Evolutionary conservation across 2,888 invertebrate species (phyloP), one percentile per base, ranked within the genome.

Genomic region (Syrista parreyssii): DNA sequence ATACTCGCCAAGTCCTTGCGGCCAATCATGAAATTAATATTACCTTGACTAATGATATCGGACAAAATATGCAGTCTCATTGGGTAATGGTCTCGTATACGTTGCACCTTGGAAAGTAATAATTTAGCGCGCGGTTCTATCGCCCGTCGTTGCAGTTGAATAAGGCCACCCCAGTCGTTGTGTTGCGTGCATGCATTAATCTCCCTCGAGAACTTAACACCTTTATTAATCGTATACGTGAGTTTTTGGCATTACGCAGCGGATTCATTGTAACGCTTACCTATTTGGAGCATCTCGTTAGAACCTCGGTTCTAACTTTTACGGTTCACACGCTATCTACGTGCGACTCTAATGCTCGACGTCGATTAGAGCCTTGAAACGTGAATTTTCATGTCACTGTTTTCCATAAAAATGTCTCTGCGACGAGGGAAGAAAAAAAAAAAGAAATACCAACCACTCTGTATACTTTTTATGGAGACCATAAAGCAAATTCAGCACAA

Each of bases 141-240:
- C 1, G n/a, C n/a, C 55, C 0, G 55, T 23, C 23, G 55, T 23
- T 55, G 55, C 55, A 55, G 55, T 55, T 55, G 55, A 55, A 55
- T 55, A 9, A 55, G 55, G 55, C 55, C 55, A 55, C 55, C 55
- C 55, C 23, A 55, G 23, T 55, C 9, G 23, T 55, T 55, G 55
- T 23, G 23, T 23, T 55, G 40, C 55, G 31, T 31, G 71, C 31
- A 33, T 33, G 78, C 75, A 86, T 85, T 85, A 81, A 85, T 86
- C 85, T 85, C 80, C 77, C 76, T 30, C 30, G 30, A 32, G 35
- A 23, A 35, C 23, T 74, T 74, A 30, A 79, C 74, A 79, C 71
- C 82, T 75, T 80, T 83, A 82, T 86, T 85, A 81, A 83, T 80
- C 76, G 82, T 81, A 76, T 82, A 73, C 75, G 86, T 82, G 80